Conservation (phyloP, 37 sponge, comb jelly and placozoan genomes). For the Bolinopsis microptera region DNA sequence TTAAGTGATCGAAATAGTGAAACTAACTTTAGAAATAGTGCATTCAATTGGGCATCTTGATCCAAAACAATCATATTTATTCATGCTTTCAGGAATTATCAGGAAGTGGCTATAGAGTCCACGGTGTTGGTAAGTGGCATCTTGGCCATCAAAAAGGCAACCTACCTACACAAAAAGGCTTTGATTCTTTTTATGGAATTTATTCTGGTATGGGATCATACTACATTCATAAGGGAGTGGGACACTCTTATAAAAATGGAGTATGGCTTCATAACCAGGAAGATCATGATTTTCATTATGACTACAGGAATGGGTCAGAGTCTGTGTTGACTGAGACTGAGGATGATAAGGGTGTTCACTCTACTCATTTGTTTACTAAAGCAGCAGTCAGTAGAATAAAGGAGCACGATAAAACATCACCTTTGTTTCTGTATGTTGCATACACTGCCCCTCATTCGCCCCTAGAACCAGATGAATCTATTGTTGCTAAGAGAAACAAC, state of each 20-base stretch:
- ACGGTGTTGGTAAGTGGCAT: slow-evolving; percentile 35
- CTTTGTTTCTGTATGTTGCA: not conserved
- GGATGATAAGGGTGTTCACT: not conserved
- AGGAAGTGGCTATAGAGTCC: not conserved
- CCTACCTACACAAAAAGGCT: not conserved
- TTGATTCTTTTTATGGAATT: slow-evolving; percentile 20
- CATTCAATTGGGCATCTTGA: too few relatives aligned
- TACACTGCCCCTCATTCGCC: slow-evolving; percentile 46
- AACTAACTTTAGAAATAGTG: too few relatives aligned
- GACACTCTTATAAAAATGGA: not conserved
- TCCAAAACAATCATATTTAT: too few relatives aligned
- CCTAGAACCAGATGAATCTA: not conserved
- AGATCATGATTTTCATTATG: not conserved
- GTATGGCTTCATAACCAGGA: too few relatives aligned
- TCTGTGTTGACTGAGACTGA: not conserved
- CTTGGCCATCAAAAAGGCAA: not conserved
- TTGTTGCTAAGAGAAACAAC: not conserved
- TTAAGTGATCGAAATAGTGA: too few relatives aligned
- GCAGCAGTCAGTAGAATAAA: not conserved
- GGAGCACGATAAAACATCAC: not conserved
- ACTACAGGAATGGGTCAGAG: not conserved
- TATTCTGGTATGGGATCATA: not conserved
- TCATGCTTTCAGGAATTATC: not conserved
- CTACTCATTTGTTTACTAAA: slow-evolving; percentile 12
- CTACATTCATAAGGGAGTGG: not conserved